These are phyloP conservation scores for Myiagra hebetior DNA, from an alignment of 2,113 vertebrate genomes.

Conservation along the genomic window DNA sequence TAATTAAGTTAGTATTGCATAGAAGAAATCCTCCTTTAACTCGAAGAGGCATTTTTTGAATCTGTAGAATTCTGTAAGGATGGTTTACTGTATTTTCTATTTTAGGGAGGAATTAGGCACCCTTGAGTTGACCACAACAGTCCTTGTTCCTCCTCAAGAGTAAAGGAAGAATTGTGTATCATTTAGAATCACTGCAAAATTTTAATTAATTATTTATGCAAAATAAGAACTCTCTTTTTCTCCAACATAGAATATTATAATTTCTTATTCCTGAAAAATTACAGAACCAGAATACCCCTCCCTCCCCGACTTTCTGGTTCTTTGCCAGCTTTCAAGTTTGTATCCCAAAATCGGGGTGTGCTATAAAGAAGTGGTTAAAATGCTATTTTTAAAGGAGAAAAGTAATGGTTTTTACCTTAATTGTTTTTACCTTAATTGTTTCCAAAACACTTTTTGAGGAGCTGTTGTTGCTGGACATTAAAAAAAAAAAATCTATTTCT, in stretches of 20 bases:
- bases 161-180: not conserved
- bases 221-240: not conserved
- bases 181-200: not conserved
- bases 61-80: not conserved
- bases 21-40: not conserved
- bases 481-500: not conserved
- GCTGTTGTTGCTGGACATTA: not conserved
- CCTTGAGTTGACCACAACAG: not conserved
- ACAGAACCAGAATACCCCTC: not conserved
- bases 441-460: not conserved
- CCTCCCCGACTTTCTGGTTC: not conserved
- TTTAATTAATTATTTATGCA: not conserved
- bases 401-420: not conserved
- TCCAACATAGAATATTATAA: not conserved
- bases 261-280: not conserved
- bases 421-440: not conserved
- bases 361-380: not conserved
- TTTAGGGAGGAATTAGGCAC: not conserved
- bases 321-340: not conserved
- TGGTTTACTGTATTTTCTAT: not conserved
- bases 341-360: not conserved
- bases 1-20: not conserved
- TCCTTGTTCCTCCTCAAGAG: not conserved
- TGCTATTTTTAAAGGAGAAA: not conserved
- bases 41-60: not conserved